phyloP scores from a whole-genome alignment of 2,797 vertebrate genomes.

The Gobionotothen gibberifrons region DNA sequence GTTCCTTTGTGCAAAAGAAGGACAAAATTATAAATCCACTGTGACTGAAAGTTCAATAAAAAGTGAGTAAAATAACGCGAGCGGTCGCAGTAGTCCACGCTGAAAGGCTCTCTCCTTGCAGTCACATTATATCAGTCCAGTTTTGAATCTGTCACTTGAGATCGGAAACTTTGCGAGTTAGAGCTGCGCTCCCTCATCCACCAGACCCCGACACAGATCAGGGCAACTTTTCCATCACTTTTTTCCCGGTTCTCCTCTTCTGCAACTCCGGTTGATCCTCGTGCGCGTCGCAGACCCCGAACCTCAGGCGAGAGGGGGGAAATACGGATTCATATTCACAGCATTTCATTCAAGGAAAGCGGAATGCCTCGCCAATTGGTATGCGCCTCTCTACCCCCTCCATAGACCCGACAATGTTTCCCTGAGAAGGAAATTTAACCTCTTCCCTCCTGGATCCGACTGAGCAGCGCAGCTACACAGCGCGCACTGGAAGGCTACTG shows the following conservation, averaged over 20 bases:
- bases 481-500: constrained; percentile 21
- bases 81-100: constrained; percentile 46
- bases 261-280: constrained; percentile 39
- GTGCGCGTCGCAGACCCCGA: constrained; percentile 48
- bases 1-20: constrained; percentile 52
- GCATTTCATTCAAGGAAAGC: constrained; percentile 82
- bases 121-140: constrained; percentile 80
- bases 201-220: constrained; percentile 61
- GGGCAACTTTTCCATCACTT: constrained; percentile 79
- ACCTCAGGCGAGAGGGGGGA: constrained; percentile 60
- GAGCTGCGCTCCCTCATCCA: constrained; percentile 51
- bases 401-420: constrained; percentile 67
- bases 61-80: constrained; percentile 39
- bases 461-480: constrained; percentile 29
- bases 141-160: constrained; percentile 66
- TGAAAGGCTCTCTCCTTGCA: constrained; percentile 24
- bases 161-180: constrained; percentile 76
- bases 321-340: constrained; percentile 69
- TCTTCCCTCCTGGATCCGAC: constrained; percentile 73
- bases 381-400: constrained; percentile 69
- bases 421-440: constrained; percentile 79
- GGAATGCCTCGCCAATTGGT: constrained; percentile 75
- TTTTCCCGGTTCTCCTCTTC: constrained; percentile 34
- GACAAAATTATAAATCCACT: constrained; percentile 50
- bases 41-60: constrained; percentile 38